Percentiles rank a stretch among this genome's conserved stretches.
phyloP scores from a whole-genome alignment of 2,888 invertebrate genomes.

The Eupelmus urozonus region DNA sequence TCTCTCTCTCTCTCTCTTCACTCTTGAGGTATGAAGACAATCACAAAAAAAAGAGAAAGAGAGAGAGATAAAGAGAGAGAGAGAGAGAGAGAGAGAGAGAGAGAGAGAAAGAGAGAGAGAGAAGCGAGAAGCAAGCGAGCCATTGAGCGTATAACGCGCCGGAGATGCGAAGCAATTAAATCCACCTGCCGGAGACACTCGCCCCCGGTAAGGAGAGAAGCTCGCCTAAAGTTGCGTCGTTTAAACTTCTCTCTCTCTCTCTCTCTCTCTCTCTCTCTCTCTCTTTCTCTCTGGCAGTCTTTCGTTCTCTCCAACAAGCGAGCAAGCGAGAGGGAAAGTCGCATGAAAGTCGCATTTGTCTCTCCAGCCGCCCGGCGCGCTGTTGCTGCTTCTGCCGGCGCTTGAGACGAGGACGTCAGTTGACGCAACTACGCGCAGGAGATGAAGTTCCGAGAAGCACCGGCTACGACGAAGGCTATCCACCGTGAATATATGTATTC shows the following conservation, averaged over 20 bases:
- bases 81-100: constrained; percentile 18
- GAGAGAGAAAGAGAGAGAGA: constrained; percentile 4
- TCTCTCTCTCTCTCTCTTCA: too few relatives aligned
- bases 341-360: constrained; percentile 65
- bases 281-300: background rate
- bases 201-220: background rate
- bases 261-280: background rate
- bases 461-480: too few relatives aligned
- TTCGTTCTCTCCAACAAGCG: too few relatives aligned
- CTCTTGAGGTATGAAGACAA: constrained; percentile 53
- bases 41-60: constrained; percentile 33
- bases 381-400: constrained; percentile 6
- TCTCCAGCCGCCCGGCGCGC: constrained; percentile 38
- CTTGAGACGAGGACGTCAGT: background rate
- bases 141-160: constrained; percentile 36
- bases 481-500: too few relatives aligned
- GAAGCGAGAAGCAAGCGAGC: constrained; percentile 2
- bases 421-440: background rate
- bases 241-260: constrained; percentile 62
- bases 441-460: too few relatives aligned
- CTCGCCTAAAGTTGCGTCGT: constrained; percentile 65
- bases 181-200: constrained; percentile 62
- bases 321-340: constrained; percentile 55
- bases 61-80: constrained; percentile 18
- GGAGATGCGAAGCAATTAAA: constrained; percentile 62